A percentile compares a stretch with the other conserved stretches of the same genome.
phyloP scores from a whole-genome alignment of 2,113 vertebrate genomes.

The Microcebus jonahi region DNA sequence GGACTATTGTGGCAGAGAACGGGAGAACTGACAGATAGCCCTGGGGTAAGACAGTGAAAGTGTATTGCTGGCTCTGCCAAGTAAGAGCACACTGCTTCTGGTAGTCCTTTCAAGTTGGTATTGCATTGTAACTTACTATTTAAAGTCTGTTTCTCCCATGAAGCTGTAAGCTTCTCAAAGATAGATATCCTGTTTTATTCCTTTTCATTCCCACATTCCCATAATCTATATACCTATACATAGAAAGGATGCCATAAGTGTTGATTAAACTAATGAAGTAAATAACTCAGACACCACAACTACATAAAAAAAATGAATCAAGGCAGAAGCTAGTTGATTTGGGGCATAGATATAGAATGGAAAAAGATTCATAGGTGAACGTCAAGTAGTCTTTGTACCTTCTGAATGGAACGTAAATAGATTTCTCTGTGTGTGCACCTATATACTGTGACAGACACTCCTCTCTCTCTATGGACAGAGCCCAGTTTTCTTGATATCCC shows the following conservation, averaged over 20 bases:
- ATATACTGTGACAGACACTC: not conserved
- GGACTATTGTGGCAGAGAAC: not conserved
- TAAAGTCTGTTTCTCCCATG: not conserved
- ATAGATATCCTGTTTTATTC: not conserved
- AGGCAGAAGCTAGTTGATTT: not conserved
- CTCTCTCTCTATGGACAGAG: not conserved
- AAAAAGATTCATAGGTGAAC: not conserved
- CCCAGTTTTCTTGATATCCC: not conserved
- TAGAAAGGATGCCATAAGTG: not conserved
- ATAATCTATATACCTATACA: not conserved
- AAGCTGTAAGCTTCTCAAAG: not conserved
- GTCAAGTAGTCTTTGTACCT: not conserved
- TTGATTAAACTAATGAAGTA: not conserved
- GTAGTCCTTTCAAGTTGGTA: not conserved
- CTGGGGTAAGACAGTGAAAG: not conserved
- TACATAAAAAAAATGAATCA: not conserved
- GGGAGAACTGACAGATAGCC: not conserved
- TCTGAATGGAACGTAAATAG: not conserved
- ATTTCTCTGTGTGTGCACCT: not conserved
- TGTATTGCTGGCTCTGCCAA: not conserved
- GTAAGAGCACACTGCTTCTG: not conserved
- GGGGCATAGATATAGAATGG: not conserved
- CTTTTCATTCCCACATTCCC: not conserved
- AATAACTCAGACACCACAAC: not conserved
- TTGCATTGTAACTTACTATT: not conserved